Base-by-base conservation (phyloP, 2,888 invertebrate genomes). In the Amphimallon solstitiale region DNA sequence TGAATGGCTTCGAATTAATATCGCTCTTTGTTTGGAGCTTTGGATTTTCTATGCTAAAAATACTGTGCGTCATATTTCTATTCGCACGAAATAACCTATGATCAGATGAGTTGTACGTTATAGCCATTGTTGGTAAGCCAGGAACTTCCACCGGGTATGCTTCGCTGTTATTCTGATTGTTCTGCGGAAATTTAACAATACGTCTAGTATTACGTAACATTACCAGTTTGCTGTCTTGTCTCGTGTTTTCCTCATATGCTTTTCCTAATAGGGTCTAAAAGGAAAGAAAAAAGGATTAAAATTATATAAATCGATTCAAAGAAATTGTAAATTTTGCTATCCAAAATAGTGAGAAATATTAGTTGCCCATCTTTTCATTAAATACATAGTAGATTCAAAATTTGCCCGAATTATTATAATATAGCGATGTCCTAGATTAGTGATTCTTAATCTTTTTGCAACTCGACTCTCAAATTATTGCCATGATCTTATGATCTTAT, bases 161-260 rank as follows among this genome's bases (percentile, higher is more conserved):
- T 49, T 82, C 80, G 62, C 75, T 78, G 9, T 76, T 77, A 49
- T 78, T 77, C 17, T 74, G 70, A 45, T 76, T 75, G 56, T 77
- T 75, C 65, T 79, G 85, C 0, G 90, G 90, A 60, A 91, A 85
- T 79, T 90, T 89, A 45, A 92, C 87, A 2, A 91, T 86, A n/a
- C 92, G 85, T 77, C 88, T 90, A 0, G 90, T 89, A 6, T 90
- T 90, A 77, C 90, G 90, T 79, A 91, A 86, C 80, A 90, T 85
- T 19, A 91, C 86, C 7, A 91, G 80, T 73, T 82, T 86, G 61
- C 85, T 86, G 51, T 88, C 87, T 60, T 86, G 84, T 23, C 83
- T 85, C 52, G 84, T 84, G 71, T 86, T 84, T 60, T 88, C 87
- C 68, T 87, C 87, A 7, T 84, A 86, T 46, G 84, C 83, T 70